Percentiles rank a stretch among this genome's conserved stretches.
These are phyloP conservation scores for Gallinago solitaria DNA, from an alignment of 2,797 vertebrate species.

Conservation along the genomic window DNA sequence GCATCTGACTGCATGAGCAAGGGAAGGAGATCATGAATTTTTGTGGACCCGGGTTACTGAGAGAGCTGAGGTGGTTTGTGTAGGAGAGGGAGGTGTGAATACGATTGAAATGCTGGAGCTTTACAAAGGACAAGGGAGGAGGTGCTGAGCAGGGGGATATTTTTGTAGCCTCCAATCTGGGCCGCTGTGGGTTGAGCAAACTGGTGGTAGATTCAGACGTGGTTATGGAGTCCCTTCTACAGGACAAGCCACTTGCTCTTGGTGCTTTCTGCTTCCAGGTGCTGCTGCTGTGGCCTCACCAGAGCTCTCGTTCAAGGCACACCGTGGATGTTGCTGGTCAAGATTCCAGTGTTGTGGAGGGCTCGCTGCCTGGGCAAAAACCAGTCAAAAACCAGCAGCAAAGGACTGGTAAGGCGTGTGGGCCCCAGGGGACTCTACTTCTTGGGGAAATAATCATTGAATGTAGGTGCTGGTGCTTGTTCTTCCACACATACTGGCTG, in stretches of 20 bases:
- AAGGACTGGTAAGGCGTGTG: background rate
- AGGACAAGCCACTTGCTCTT: background rate
- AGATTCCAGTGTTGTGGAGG: background rate
- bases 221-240: background rate
- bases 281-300: background rate
- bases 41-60: background rate
- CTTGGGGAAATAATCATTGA: background rate
- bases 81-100: slow-evolving; percentile 19
- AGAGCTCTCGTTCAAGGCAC: background rate
- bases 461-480: background rate
- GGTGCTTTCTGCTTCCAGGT: background rate
- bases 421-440: background rate
- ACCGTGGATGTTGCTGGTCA: background rate
- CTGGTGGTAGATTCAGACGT: fast-evolving
- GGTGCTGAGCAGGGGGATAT: background rate
- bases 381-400: background rate
- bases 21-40: background rate
- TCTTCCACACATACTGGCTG: background rate
- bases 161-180: background rate
- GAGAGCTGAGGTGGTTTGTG: background rate
- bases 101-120: background rate
- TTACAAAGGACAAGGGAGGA: slow-evolving; percentile 5
- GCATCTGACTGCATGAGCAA: background rate
- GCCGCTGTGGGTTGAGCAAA: background rate
- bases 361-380: background rate